Evolutionary conservation across 2,113 vertebrate species (phyloP), one percentile per base, ranked within the genome.

Genomic region (Dromas ardeola): DNA sequence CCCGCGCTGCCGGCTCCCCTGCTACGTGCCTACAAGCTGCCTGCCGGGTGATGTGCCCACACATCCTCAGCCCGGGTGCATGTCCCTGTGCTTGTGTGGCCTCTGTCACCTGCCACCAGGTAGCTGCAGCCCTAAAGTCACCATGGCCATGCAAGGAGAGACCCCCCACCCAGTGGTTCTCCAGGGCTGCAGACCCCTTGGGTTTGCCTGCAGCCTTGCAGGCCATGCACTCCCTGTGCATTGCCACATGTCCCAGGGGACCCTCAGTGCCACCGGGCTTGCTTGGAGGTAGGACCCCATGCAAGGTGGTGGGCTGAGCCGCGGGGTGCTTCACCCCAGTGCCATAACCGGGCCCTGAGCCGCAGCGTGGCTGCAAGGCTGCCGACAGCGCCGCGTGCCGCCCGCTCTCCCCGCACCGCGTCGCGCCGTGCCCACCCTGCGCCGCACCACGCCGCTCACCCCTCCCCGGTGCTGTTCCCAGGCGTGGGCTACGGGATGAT

Each of bases 401-500:
- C 36, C 43, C 9, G 0, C 67, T 7, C 49, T 45, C 18, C 27
- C 43, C 18, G 7, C 72, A 50, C 65, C 3, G 10, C 50, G 76
- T 79, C 3, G 27, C 0, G 12, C 89, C 4, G 8, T 91, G 45
- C 73, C 86, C 5, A 2, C 8, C 22, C 76, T 4, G 3, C 43
- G 89, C 77, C 14, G 8, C 78, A 34, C 91, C 71, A 1, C 69
- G 91, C 94, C 72, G 15, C 94, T 96, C 92, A 95, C 71, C 66
- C 70, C 88, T 96, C 92, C 94, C 80, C 53, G 93, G 70, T 95
- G 91, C 95, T 96, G 96, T 96, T 95, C 91, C 59, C 94, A 99
- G 99, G 99, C 53, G 99, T 99, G 87, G 99, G 99, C 95, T 99
- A 99, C 12, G 99, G 99, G 96, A 99, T 99, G 99, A 99, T 99